Evolutionary conservation across 2,888 invertebrate species (phyloP), one percentile per base, ranked within the genome.

Genomic region (Fissipunctia ypsillon): DNA sequence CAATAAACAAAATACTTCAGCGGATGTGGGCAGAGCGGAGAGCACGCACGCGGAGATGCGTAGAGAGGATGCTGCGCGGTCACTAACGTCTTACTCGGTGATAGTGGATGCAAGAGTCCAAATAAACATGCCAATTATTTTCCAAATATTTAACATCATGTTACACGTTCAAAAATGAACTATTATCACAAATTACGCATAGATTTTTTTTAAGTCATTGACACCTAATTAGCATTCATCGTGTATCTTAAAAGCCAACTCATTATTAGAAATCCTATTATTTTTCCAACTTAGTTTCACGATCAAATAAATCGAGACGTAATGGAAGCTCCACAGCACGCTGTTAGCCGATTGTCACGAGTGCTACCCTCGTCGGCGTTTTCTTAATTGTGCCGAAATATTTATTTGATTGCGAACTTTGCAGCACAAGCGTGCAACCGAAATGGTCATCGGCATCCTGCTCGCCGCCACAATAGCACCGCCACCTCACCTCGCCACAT

Each of bases 301-400:
- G 59, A 56, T 81, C 87, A 76, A 88, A 84, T 72, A 83, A 83
- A 84, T 84, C 80, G 76, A 85, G 69, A 61, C 65, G 54, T 54
- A 81, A 81, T 68, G 78, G 88, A 89, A 78, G 83, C 95, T 95
- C 95, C 89, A 95, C 87, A 65, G 90, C 70, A 69, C 76, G 70
- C 89, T 86, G 87, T 93, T 90, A 90, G 90, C 90, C 91, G 93
- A 91, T 93, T 94, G 95, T 95, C 95, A 95, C 95, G 95, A 96
- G 95, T 93, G 95, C 95, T 95, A 95, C 95, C 94, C 95, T 94
- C 94, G 94, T 91, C 94, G 94, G 94, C 94, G 94, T 95, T 96
- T 96, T 96, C 96, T 96, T 96, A 96, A 96, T 96, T 96, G 96
- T 96, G 95, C 96, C 96, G 95, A 96, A 96, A 96, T 96, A 96